Base-by-base conservation (phyloP, 2,888 invertebrate genomes). In the Netelia inedita region DNA sequence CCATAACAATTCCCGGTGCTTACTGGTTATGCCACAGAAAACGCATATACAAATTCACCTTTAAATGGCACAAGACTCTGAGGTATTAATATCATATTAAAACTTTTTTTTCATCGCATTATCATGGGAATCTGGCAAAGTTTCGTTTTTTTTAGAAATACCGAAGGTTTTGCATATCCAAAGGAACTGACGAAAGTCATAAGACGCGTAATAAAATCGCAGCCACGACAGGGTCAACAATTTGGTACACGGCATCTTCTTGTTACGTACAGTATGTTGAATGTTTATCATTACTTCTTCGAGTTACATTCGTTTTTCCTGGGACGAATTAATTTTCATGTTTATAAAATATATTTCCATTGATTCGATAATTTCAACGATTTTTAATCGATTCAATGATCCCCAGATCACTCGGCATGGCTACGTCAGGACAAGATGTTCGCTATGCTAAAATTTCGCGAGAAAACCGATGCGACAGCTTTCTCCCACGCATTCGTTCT, bases 1-100 rank as follows among this genome's bases (percentile, higher is more conserved):
- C 87, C 81, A 83, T 93, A 89, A 92, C 89, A 16, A 89, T 93
- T 6, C 93, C 93, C 65, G 93, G 93, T 1, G 92, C 93, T 82
- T 93, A 93, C 53, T 93, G 93, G 93, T 80, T 93, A 43, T 93
- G 92, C 78, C 91, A 93, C 73, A 93, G 92, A 75, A 91, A 91
- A 46, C 91, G 91, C 43, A 91, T 93, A 85, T 93, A 93, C 83
- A 93, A 93, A 87, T 93, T 93, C 78, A 92, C 91, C 46, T 91
- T 93, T 68, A 92, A 90, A 85, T 92, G 92, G 86, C 92, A 92
- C 43, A 91, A 90, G 83, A 85, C 88, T 35, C 83, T 80, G 8
- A 92, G 90, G 93, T 92, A 85, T 21, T 43, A 43, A 9, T 68
- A 50, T 41, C 16, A 8, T 50, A 8, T 57, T 50, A 16, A 35